Evolutionary conservation across 2,113 vertebrate genomes (phyloP), one percentile per base, ranked within the genome.

Genomic region (Anguilla japonica): DNA sequence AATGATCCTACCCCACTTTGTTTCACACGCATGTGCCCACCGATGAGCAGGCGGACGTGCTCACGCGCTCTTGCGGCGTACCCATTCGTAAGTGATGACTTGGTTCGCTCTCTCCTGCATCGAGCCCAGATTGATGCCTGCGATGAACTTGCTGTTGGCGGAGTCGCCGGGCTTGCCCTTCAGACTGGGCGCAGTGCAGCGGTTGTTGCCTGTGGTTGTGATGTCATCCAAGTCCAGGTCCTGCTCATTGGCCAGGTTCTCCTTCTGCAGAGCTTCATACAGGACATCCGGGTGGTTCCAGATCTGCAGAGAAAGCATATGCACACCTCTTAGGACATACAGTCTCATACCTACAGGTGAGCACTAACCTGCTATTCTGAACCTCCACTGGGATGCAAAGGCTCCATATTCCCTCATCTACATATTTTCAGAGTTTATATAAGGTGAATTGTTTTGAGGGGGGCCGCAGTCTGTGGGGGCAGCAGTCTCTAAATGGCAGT

Each of bases 271-370:
- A 43, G 97, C 96, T 94, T 99, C 98, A 85, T 98, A 98, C 9
- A 99, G 94, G 81, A 99, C 98, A 18, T 99, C 98, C 0, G 98
- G 98, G 92, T 99, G 98, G 93, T 99, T 99, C 98, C 98, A 99
- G 89, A 99, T 99, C 98, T 99, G 91, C 84, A 83, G n/a, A 20
- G 39, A 11, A 11, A 60, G 43, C 83, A 57, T 1, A 22, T 41
- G 63, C 26, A 43, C 60, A 67, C 22, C 20, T 26, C 41, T 84
- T 16, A 34, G 79, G 15, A 67, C 7, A 43, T 56, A 43, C 39
- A 34, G 15, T 5, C 82, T 18, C 29, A 39, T 15, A 50, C 41
- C 11, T 26, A 53, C 15, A 56, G n/a, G 14, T 57, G 15, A 83
- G 1, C 46, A 22, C 41, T 46, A 9, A 26, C 20, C n/a, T 16